Conservation (phyloP, 53 echinoderm and acorn worm species). For the Glandiceps talaboti region DNA sequence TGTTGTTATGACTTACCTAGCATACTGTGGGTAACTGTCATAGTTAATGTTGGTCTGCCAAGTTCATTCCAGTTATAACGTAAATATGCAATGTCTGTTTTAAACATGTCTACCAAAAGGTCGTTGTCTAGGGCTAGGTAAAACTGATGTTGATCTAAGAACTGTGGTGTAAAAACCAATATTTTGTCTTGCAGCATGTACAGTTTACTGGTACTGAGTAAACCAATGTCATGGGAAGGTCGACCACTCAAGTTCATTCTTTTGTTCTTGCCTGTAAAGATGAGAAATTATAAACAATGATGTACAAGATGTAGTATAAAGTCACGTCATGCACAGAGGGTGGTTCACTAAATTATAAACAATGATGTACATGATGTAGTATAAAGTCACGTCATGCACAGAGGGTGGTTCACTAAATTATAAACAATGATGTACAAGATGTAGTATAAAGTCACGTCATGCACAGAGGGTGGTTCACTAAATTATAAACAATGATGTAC, state of each 20-base stretch:
- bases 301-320: too few relatives aligned
- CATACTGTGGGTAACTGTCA: conserved; percentile 83
- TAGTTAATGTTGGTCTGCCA: conserved; percentile 73
- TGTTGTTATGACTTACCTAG: conserved; percentile 61
- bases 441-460: too few relatives aligned
- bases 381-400: too few relatives aligned
- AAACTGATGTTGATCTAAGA: conserved; percentile 93
- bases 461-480: too few relatives aligned
- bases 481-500: too few relatives aligned
- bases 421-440: too few relatives aligned
- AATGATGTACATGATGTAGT: too few relatives aligned
- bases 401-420: too few relatives aligned
- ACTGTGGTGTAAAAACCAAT: conserved; percentile 91
- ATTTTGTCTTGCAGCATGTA: conserved; percentile 63
- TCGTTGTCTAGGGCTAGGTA: conserved; percentile 92
- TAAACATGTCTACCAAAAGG: conserved; percentile 76
- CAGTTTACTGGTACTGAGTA: conserved; percentile 85
- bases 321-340: too few relatives aligned
- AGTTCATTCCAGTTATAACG: conserved; percentile 90
- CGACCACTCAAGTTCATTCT: conserved; percentile 68
- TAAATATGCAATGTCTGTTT: conserved; percentile 76
- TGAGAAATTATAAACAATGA: too few relatives aligned
- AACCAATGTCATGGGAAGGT: conserved; percentile 53
- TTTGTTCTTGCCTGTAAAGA: conserved; percentile 74
- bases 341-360: too few relatives aligned